Evolutionary conservation across 92 coral and sea anemone species (phyloP).

Genomic region (Pocillopora grandis): DNA sequence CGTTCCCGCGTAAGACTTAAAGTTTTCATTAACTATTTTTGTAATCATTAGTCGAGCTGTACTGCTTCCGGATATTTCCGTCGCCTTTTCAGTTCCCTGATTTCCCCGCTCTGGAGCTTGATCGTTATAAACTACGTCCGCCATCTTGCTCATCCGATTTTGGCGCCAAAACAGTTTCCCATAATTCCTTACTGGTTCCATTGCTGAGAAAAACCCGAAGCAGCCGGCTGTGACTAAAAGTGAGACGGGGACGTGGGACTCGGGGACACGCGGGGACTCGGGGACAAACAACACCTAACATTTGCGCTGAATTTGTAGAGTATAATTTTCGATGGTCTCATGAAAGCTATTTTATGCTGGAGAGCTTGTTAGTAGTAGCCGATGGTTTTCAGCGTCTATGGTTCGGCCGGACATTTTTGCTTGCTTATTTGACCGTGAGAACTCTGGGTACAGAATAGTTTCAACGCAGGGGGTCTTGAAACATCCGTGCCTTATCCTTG

Average conservation of each 20-base stretch:
- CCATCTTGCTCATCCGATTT: conserved; percentile 72
- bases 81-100: conserved; percentile 26
- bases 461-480: too few relatives aligned
- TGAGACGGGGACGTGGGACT: not conserved
- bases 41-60: conserved; percentile 84
- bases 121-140: conserved; percentile 53
- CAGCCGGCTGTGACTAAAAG: not conserved
- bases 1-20: conserved; percentile 94
- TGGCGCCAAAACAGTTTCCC: conserved; percentile 83
- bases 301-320: too few relatives aligned
- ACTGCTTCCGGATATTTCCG: conserved; percentile 39
- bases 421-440: too few relatives aligned
- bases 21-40: conserved; percentile 94
- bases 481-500: too few relatives aligned
- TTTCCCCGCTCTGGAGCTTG: conserved; percentile 14
- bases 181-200: not conserved
- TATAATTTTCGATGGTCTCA: too few relatives aligned
- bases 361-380: too few relatives aligned
- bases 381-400: too few relatives aligned
- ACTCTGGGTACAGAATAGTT: too few relatives aligned
- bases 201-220: not conserved
- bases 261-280: too few relatives aligned
- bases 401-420: too few relatives aligned
- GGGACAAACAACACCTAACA: too few relatives aligned
- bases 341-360: too few relatives aligned